These are phyloP conservation scores for Leptinotarsa peninsularis DNA, from an alignment of 2,888 invertebrate genomes.

Conservation along the genomic window DNA sequence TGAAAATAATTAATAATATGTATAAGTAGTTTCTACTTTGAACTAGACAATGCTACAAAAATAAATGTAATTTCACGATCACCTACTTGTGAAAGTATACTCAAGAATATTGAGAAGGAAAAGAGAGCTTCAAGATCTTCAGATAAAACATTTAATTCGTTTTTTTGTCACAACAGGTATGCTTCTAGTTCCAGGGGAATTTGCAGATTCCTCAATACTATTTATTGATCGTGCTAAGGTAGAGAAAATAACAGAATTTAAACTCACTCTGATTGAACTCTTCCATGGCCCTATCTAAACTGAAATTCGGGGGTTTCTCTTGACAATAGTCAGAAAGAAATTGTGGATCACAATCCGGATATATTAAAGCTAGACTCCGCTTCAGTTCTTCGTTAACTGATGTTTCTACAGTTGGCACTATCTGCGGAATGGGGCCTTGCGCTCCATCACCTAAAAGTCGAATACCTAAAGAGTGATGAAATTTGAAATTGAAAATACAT, in stretches of 20 bases:
- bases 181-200: too few relatives aligned
- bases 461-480: conserved; percentile 10
- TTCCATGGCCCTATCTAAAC: conserved; percentile 48
- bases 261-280: conserved; percentile 36
- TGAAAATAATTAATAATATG: conserved; percentile 20
- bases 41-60: too few relatives aligned
- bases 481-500: conserved; percentile 11
- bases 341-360: conserved; percentile 50
- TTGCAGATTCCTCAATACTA: too few relatives aligned
- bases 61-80: too few relatives aligned
- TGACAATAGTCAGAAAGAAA: conserved; percentile 49
- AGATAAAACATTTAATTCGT: too few relatives aligned
- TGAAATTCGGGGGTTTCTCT: conserved; percentile 35
- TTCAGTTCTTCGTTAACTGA: conserved; percentile 22
- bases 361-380: conserved; percentile 45
- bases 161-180: too few relatives aligned
- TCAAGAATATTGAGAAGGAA: too few relatives aligned
- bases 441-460: conserved; percentile 33
- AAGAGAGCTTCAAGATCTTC: too few relatives aligned
- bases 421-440: conserved; percentile 35
- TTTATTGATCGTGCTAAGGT: too few relatives aligned
- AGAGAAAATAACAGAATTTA: background rate
- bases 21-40: too few relatives aligned
- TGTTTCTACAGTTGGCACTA: background rate
- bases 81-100: background rate